Evolutionary conservation across 2,888 invertebrate genomes (phyloP), one percentile per base, ranked within the genome.

Genomic region (Lithophane semibrunnea): DNA sequence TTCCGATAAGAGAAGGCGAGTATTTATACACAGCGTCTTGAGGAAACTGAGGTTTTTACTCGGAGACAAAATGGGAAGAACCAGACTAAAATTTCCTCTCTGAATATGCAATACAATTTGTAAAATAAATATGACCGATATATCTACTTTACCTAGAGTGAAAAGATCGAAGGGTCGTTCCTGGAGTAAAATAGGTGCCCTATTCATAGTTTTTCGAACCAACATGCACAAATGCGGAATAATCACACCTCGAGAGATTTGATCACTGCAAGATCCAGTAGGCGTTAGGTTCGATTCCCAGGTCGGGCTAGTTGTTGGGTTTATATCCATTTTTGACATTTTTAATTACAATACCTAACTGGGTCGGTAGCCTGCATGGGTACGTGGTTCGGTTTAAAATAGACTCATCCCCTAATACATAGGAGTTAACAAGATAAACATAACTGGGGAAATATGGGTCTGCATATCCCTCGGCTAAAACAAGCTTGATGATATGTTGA

Each of bases 41-140:
- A 82, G 84, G 72, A 82, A 75, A 75, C 49, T 49, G 42, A 61
- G 83, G 83, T 82, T 47, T 63, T 75, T 86, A 73, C 63, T 75
- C 75, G 18, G 16, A 68, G 56, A 21, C 42, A 0, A 29, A 29
- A 69, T 58, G 86, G 83, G 70, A 84, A 84, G 49, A 86, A 82
- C 86, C 69, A 75, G 24, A 72, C 42, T 12, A 21, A 69, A 74
- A 68, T 77, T 75, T 52, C 13, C 44, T 18, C 18, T 37, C 37
- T 56, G 3, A 21, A 13, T 1, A 29, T 12, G 21, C 9, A 64
- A 80, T 73, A 80, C 80, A 3, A 12, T 56, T 63, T 72, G 29
- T 56, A 37, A 37, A 37, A 37, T 37, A 37, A 37, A 37, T 37
- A 37, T 37, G 37, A 37, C 37, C 37, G 3, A 37, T 37, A 37